Percentiles rank a stretch among this genome's conserved stretches.
These are phyloP conservation scores for Turritopsis dohrnii DNA, from an alignment of 30 jellyfish, hydroid and myxozoan genomes.

Conservation along the genomic window DNA sequence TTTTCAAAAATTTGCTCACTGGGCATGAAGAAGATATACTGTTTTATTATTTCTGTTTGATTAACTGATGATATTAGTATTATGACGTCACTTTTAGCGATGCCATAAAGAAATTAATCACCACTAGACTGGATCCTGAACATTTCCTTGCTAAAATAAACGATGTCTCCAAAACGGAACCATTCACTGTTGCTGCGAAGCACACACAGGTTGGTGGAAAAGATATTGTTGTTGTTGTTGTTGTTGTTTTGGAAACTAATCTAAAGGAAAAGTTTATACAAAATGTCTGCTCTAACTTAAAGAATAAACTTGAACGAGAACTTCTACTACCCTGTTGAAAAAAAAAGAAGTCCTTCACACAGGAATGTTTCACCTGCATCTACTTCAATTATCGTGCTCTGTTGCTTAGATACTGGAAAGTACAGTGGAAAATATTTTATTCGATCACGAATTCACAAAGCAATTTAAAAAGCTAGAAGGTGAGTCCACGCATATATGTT, in stretches of 20 bases:
- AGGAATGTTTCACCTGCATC: neutral
- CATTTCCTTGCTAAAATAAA: conserved; percentile 83
- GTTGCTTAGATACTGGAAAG: conserved; percentile 55
- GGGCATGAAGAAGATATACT: no score
- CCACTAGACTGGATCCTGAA: conserved; percentile 87
- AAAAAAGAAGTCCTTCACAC: neutral
- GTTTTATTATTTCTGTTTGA: no score
- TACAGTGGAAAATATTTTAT: conserved; percentile 44
- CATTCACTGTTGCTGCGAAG: conserved; percentile 77
- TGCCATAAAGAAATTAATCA: conserved; percentile 69
- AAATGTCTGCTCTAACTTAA: no score
- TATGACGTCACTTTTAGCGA: conserved; percentile 62
- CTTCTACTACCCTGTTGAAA: no score
- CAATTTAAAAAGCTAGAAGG: conserved; percentile 91
- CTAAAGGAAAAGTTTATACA: no score
- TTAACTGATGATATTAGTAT: no score
- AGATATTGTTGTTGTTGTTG: neutral
- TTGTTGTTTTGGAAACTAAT: no score
- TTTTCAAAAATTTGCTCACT: no score
- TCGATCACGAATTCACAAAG: conserved; percentile 85
- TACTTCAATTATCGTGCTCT: neutral
- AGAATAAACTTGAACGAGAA: no score
- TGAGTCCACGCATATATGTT: neutral
- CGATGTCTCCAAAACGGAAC: conserved; percentile 79
- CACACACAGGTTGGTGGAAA: conserved; percentile 69